These are phyloP conservation scores for Drosophila jambulina DNA, from an alignment of 1,140 invertebrate genomes.

Conservation along the genomic window DNA sequence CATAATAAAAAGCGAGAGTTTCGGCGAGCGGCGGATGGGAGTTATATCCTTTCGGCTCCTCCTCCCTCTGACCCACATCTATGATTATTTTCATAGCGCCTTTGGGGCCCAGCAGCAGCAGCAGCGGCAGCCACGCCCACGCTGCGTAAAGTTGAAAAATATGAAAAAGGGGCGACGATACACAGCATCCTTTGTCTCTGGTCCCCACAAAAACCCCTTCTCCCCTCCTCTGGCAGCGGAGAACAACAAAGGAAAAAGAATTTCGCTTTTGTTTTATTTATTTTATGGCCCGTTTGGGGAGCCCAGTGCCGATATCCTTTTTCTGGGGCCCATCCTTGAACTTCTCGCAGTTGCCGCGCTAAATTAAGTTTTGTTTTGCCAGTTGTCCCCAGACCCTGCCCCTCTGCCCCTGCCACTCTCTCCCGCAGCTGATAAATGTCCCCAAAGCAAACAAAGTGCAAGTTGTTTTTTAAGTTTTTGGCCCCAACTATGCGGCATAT, in stretches of 20 bases:
- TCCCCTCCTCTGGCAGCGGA: neutral
- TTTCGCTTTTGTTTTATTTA: constrained; percentile 76
- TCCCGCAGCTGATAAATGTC: constrained; percentile 72
- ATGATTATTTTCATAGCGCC: constrained; percentile 82
- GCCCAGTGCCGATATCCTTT: constrained; percentile 64
- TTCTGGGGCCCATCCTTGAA: constrained; percentile 67
- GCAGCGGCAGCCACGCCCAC: constrained; percentile 33
- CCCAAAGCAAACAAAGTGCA: constrained; percentile 80
- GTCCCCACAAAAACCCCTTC: neutral
- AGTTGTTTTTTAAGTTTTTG: constrained; percentile 80
- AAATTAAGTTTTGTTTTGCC: constrained; percentile 79
- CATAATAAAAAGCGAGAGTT: constrained; percentile 84
- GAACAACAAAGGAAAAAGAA: constrained; percentile 42
- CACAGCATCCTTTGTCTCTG: constrained; percentile 44
- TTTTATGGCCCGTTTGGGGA: constrained; percentile 77
- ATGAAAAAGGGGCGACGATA: constrained; percentile 44
- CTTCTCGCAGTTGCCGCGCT: constrained; percentile 72
- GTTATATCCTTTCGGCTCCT: constrained; percentile 59
- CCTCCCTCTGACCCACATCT: constrained; percentile 72
- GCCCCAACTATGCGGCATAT: constrained; percentile 71
- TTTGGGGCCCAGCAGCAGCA: constrained; percentile 55
- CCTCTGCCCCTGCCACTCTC: too few species aligned
- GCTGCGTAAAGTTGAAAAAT: constrained; percentile 73
- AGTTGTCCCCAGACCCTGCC: constrained; percentile 42
- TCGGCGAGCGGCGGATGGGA: constrained; percentile 36